These are phyloP conservation scores for Carlito syrichta DNA, from an alignment of 2,113 vertebrate species.

Conservation along the genomic window DNA sequence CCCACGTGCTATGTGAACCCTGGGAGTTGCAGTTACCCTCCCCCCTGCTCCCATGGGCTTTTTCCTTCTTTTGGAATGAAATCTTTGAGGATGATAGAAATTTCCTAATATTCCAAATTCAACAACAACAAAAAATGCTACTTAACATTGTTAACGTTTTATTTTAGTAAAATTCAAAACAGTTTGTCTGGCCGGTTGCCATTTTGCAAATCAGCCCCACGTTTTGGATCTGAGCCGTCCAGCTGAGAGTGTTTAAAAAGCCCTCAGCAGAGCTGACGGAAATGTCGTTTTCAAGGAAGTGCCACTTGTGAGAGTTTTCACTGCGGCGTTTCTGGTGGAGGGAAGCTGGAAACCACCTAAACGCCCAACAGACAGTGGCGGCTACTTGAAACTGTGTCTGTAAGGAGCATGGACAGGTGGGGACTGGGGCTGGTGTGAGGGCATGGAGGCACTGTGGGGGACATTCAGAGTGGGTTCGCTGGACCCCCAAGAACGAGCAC, in stretches of 20 bases:
- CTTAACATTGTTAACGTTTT: conserved; percentile 55
- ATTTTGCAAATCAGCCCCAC: conserved; percentile 40
- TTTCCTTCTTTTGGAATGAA: not conserved
- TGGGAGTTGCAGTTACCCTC: not conserved
- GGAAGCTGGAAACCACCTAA: not conserved
- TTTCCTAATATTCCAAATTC: conserved; percentile 55
- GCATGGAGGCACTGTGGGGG: not conserved
- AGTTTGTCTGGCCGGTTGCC: conserved; percentile 35
- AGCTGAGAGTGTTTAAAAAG: conserved; percentile 1
- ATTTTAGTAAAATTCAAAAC: conserved; percentile 58
- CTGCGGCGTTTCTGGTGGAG: accelerated
- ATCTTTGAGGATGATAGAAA: not conserved
- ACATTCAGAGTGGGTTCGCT: not conserved
- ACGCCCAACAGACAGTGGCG: accelerated
- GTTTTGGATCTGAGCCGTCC: not conserved
- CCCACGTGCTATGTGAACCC: not conserved
- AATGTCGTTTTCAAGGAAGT: not conserved
- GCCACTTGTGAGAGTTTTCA: not conserved
- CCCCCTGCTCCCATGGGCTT: not conserved
- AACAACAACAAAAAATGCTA: conserved; percentile 61
- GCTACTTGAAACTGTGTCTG: not conserved
- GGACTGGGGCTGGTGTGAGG: too few species aligned
- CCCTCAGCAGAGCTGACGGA: not conserved
- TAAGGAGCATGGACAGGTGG: accelerated
- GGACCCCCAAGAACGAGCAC: too few species aligned